Evolutionary conservation across 2,888 invertebrate genomes (phyloP).

Genomic region (Trissolcus brochymenae): DNA sequence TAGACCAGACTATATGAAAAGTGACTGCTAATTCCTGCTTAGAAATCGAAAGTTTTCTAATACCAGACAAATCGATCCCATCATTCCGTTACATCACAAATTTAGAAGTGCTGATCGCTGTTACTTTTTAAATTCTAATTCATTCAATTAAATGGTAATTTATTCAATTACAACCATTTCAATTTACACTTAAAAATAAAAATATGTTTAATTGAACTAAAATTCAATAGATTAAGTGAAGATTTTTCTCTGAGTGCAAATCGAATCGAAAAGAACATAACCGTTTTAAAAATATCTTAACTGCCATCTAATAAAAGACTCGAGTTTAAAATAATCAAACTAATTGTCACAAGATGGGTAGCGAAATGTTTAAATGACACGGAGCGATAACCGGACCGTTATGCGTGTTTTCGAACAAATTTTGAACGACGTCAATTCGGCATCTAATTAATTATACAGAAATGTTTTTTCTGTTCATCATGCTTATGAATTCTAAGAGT

Average conservation of each 20-base stretch:
- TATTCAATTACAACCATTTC: too few relatives aligned
- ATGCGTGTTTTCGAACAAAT: slow-evolving; percentile 16
- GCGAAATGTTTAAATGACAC: not conserved
- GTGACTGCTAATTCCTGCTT: not conserved
- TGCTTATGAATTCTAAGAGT: slow-evolving; percentile 20
- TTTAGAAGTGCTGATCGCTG: too few relatives aligned
- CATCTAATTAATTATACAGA: slow-evolving; percentile 24
- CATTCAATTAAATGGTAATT: too few relatives aligned
- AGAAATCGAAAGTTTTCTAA: not conserved
- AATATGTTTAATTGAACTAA: too few relatives aligned
- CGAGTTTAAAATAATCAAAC: not conserved
- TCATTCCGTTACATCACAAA: not conserved
- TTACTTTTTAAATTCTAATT: too few relatives aligned
- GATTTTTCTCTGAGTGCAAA: too few relatives aligned
- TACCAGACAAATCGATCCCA: not conserved
- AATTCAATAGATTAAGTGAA: too few relatives aligned
- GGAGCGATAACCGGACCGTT: slow-evolving; percentile 25
- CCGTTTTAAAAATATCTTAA: too few relatives aligned
- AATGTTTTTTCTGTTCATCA: slow-evolving; percentile 12
- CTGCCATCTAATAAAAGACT: too few relatives aligned
- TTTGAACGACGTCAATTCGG: slow-evolving; percentile 7
- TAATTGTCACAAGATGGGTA: slow-evolving; percentile 1
- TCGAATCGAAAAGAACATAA: too few relatives aligned
- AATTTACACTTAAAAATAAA: too few relatives aligned
- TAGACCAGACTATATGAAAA: slow-evolving; percentile 24